Evolutionary conservation across 2,888 invertebrate genomes (phyloP), one percentile per base, ranked within the genome.

Genomic region (Aphodius sticticus): DNA sequence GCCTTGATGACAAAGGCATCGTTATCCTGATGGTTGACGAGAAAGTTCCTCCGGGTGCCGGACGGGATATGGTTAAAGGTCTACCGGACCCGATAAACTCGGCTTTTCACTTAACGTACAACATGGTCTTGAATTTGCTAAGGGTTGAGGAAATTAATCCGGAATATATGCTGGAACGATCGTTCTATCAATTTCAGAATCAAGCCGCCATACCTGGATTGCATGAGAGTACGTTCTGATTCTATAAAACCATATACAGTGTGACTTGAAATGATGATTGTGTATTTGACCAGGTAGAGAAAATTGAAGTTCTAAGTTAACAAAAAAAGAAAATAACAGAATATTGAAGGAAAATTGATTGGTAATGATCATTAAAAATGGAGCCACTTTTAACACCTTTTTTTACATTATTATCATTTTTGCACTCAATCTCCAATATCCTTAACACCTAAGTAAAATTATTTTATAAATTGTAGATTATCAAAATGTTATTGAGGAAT

Each of bases 91-190:
- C 98, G 0, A 95, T 99, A 81, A 99, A 99, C 89, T 99, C 99
- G 0, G 99, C 99, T 0, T 99, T 99, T 90, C 99, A 99, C 90
- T 92, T 99, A 81, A 99, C 99, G 0, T 99, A 99, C 89, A 99
- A 99, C 88, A 99, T 99, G 99, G 99, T 99, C 4, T 90, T 98
- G 79, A 95, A 99, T 93, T 91, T 99, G 83, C 91, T 99, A 83
- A 91, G 99, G 83, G 99, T 99, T 0, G 99, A 99, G 89, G 99
- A 99, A 91, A 99, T 99, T 78, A 99, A 99, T 90, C 99, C 99
- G 0, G 99, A 99, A 89, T 99, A 97, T 87, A 99, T 99, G 98
- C 91, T 99, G 87, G 99, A 99, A 87, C 92, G 98, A 82, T 98
- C 98, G 84, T 99, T 99, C 90, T 98, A 95, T 90, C 99, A 99